Base-by-base conservation (phyloP, 1,140 invertebrate species). In the Thalassaphorura encarpata region DNA sequence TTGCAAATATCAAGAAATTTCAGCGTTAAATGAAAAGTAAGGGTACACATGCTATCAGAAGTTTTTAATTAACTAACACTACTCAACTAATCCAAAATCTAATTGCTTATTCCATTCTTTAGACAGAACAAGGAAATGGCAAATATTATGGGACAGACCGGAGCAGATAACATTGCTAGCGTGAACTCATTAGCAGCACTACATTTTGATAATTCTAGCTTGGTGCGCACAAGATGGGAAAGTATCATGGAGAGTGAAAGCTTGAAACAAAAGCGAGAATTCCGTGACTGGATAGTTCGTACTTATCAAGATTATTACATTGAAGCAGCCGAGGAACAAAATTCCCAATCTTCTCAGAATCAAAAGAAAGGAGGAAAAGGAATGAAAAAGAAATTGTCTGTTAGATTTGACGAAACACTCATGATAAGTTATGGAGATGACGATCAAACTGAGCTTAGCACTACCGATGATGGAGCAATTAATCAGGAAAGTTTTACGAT, bases 401-500 rank as follows among this genome's bases (percentile, higher is more conserved):
- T 60, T 33, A 36, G 67, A 64, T 57, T 62, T 52, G 61, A 58
- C 47, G 60, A 54, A 29, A 59, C 49, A 24, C 26, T 56, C 2
- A 49, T 58, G 31, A 65, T 66, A 23, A 62, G 61, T 58, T 60
- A 64, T 54, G 31, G 50, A 45, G 56, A 64, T 59, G 57, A 58
- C 70, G 49, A 69, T 67, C 15, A 66, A 61, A 54, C 66, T 53
- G 39, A 51, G 67, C 40, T 68, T 67, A 13, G 66, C n/a, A 54
- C 67, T 19, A 64, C 64, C 45, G 69, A 68, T 64, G 69, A 68
- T 64, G 58, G 67, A 69, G 72, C 69, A 21, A 72, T 67, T 59
- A 66, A 89, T 66, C 90, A 96, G 74, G 92, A 97, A 76, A 96
- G 92, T 74, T 97, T 97, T 69, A 97, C 92, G 16, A 96, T 97